Base-by-base conservation (phyloP, 1,140 invertebrate species). In the Nautilus pompilius region DNA sequence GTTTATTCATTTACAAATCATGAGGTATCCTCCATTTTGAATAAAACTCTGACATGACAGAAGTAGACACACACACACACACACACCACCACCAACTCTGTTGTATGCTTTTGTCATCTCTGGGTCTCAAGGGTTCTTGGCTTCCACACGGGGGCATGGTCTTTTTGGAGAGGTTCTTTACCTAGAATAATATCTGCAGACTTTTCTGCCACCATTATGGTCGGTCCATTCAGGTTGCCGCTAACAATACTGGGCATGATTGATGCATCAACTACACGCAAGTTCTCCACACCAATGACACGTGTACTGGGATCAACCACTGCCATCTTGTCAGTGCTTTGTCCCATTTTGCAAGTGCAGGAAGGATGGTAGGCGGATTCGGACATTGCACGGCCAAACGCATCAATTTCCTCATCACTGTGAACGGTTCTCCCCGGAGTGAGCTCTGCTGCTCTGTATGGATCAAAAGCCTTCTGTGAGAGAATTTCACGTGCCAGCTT, bases 291-390 rank as follows among this genome's bases (percentile, higher is more conserved):
- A 6, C 84, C 84, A 55, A 82, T 68, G 29, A 82, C 82, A 65
- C 79, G 73, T 10, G 79, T 80, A 46, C 79, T 60, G 1, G 77
- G 67, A 65, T 88, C 85, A 0, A 89, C 88, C 0, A 90, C 88
- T 30, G 87, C 83, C 62, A 79, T 76, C 3, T 70, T 68, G 68
- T 88, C 84, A 32, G 68, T 65, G 0, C 65, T 59, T 0, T 83
- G 82, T 2, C 87, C 87, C 86, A 88, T 88, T 68, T 85, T 84
- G 75, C 86, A 87, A 3, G 86, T 87, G 54, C 86, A 86, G 5
- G 83, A 86, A 20, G 84, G 84, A 69, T 86, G 85, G 69, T 86
- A 86, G 15, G 84, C 79, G 56, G 78, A 83, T 58, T 85, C 85
- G 0, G 75, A 71, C 56, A 76, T 73, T 13, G 63, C 59, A 29